phyloP scores from a whole-genome alignment of 2,113 vertebrate species.

The Uria lomvia region DNA sequence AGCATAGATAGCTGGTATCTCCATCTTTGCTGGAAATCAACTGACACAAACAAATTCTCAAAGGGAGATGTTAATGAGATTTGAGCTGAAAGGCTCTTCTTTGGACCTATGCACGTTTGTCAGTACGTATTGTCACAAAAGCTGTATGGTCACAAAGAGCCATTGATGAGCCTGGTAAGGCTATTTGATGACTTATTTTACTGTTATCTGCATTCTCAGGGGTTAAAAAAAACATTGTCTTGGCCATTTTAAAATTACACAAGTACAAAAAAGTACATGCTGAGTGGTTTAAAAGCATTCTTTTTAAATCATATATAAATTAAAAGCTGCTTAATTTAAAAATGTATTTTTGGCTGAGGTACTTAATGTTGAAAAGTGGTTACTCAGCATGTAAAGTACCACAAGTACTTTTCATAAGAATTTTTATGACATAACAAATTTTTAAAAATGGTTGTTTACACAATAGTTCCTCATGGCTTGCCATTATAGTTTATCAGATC shows the following conservation, averaged over 20 bases:
- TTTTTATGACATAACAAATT: constrained; percentile 38
- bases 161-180: not conserved
- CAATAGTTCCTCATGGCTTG: constrained; percentile 19
- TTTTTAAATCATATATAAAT: constrained; percentile 31
- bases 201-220: not conserved
- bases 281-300: constrained; percentile 24
- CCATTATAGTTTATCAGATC: constrained; percentile 59
- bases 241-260: constrained; percentile 24
- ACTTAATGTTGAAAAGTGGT: constrained; percentile 58
- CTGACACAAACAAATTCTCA: not conserved
- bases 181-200: not conserved
- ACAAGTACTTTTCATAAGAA: constrained; percentile 48
- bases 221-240: not conserved
- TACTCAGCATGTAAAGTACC: constrained; percentile 56
- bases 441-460: constrained; percentile 60
- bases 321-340: constrained; percentile 69
- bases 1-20: not conserved
- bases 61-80: not conserved
- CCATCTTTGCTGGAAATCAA: not conserved
- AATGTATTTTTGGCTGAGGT: constrained; percentile 58
- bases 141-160: constrained; percentile 3
- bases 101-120: not conserved
- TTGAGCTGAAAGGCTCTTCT: not conserved
- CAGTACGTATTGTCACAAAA: not conserved
- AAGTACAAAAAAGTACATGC: not conserved